Evolutionary conservation across 2,113 vertebrate genomes (phyloP), one percentile per base, ranked within the genome.

Genomic region (Diphyllodes magnificus): DNA sequence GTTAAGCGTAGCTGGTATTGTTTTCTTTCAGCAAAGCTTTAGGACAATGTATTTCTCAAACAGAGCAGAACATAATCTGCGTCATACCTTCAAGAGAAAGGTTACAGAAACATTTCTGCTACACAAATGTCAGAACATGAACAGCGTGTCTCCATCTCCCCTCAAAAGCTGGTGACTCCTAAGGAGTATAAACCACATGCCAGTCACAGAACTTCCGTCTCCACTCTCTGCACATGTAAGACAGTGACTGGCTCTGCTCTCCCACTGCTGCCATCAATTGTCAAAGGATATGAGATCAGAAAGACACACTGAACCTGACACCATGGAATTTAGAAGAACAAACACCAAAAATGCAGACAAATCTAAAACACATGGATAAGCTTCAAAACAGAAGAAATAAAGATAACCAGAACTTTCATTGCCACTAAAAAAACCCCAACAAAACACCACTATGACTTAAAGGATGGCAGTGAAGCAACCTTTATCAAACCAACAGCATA

Each of bases 1-100:
- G 47, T 75, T 95, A 92, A 97, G 95, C 45, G 82, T 77, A 64
- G 66, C 22, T 85, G 39, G 40, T 84, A 94, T 87, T 88, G 77
- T 88, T 87, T 92, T 50, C 92, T 91, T 92, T 68, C 85, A 90
- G 83, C 68, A 88, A 50, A 89, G 78, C 30, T 82, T 84, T 57
- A 71, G 68, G 95, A 95, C 83, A 89, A 79, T 68, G 81, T 37
- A 92, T 65, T 37, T 92, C 57, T 95, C 63, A 73, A 92, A 86
- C 30, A 51, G 51, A 92, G 61, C 30, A 82, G 76, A 91, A 91
- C 87, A 66, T 47, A 47, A 65, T 84, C 65, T 64, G 51, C 21
- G 9, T 88, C 89, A 88, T 64, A 72, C 63, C 47, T 88, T 87
- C 76, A 73, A 82, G 50, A 69, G 39, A 85, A 75, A 82, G 54